Evolutionary conservation across 1,140 invertebrate species (phyloP).

Genomic region (Bombus impatiens): DNA sequence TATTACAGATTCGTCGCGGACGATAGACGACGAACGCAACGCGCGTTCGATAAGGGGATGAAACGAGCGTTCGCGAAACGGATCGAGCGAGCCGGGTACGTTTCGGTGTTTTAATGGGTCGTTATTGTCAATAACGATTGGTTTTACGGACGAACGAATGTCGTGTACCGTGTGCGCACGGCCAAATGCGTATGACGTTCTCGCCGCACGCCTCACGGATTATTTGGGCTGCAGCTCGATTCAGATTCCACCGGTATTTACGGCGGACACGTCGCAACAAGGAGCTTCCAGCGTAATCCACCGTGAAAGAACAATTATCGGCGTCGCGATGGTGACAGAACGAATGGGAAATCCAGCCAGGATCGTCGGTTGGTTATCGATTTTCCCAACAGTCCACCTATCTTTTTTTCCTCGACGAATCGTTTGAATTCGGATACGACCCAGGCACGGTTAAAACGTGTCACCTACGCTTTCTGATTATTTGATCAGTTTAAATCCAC

Average conservation of each 20-base stretch:
- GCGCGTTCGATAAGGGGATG: conserved; percentile 12
- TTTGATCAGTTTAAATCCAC: neutral
- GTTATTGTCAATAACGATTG: conserved; percentile 72
- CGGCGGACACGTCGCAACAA: conserved; percentile 13
- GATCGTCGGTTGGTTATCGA: conserved; percentile 27
- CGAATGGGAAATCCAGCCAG: conserved; percentile 26
- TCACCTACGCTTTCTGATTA: conserved; percentile 16
- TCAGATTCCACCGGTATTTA: conserved; percentile 49
- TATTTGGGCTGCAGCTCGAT: conserved; percentile 36
- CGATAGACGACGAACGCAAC: conserved; percentile 19
- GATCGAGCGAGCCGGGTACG: neutral
- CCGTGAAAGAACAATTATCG: conserved; percentile 55
- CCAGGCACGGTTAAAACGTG: conserved; percentile 24
- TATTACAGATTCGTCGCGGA: conserved; percentile 51
- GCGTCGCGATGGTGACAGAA: conserved; percentile 12
- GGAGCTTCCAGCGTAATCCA: conserved; percentile 41
- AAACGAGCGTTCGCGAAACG: neutral
- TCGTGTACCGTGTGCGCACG: conserved; percentile 22
- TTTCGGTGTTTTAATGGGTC: conserved; percentile 66
- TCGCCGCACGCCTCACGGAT: conserved; percentile 29
- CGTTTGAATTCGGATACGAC: neutral
- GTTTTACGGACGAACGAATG: conserved; percentile 62
- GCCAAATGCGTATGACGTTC: conserved; percentile 50
- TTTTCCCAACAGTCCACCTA: neutral
- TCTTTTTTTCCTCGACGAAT: neutral